Conservation (phyloP, 2,113 vertebrate genomes). For the Chaetodon auriga region DNA sequence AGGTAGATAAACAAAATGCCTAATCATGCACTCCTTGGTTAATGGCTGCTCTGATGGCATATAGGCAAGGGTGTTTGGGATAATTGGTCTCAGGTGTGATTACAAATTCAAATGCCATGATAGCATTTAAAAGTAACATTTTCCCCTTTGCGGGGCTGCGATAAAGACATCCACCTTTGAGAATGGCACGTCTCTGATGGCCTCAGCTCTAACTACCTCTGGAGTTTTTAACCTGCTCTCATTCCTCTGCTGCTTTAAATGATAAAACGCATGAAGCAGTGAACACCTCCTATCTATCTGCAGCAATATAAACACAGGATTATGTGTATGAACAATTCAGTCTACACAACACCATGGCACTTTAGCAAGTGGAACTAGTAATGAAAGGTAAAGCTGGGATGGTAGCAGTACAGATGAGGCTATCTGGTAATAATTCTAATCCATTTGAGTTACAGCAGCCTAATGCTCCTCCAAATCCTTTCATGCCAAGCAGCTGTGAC, state of each 20-base stretch:
- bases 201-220: neutral
- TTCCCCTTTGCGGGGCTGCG: neutral
- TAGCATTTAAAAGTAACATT: slow-evolving; percentile 59
- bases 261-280: neutral
- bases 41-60: slow-evolving; percentile 63
- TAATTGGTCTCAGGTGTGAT: slow-evolving; percentile 73
- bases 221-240: slow-evolving; percentile 27
- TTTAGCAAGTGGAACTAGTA: slow-evolving; percentile 25
- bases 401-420: slow-evolving; percentile 20
- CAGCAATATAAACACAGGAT: neutral
- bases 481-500: slow-evolving; percentile 71
- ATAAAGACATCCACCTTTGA: slow-evolving; percentile 36
- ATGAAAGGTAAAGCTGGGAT: slow-evolving; percentile 16
- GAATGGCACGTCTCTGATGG: slow-evolving; percentile 13
- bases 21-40: slow-evolving; percentile 66
- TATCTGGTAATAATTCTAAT: slow-evolving; percentile 60
- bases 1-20: slow-evolving; percentile 63
- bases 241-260: neutral
- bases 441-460: slow-evolving; percentile 55
- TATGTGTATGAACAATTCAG: neutral
- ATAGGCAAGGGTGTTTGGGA: slow-evolving; percentile 55
- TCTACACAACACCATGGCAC: neutral
- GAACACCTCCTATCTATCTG: neutral
- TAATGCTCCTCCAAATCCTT: slow-evolving; percentile 67
- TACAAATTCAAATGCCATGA: slow-evolving; percentile 68